Conservation (phyloP, 1,140 invertebrate genomes). For the Achatina immaculata region DNA sequence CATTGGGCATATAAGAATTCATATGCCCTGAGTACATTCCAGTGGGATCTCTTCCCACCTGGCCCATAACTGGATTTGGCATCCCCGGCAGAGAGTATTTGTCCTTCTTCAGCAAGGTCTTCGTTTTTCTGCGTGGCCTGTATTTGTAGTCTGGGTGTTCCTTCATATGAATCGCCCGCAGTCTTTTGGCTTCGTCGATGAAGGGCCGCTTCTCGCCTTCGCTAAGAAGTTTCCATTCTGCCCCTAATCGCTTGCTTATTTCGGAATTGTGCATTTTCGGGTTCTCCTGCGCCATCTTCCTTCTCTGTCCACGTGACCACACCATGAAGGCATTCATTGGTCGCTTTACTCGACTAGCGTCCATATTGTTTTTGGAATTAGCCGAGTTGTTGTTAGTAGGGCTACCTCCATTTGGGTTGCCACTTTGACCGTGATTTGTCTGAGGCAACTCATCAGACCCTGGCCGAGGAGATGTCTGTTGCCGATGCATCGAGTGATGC, state of each 20-base stretch:
- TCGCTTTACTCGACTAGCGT: constrained; percentile 84
- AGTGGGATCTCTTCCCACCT: constrained; percentile 75
- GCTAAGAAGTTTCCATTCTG: constrained; percentile 95
- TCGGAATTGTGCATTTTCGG: constrained; percentile 99
- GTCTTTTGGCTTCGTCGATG: constrained; percentile 97
- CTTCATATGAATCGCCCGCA: constrained; percentile 98
- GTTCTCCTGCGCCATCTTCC: constrained; percentile 92
- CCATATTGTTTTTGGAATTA: constrained; percentile 44
- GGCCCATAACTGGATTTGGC: constrained; percentile 41
- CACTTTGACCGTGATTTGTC: constrained; percentile 22
- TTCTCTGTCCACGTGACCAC: constrained; percentile 71
- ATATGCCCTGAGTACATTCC: constrained; percentile 76
- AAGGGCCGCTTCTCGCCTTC: constrained; percentile 97
- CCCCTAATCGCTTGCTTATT: constrained; percentile 94
- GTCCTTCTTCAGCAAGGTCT: constrained; percentile 88
- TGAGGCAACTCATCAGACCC: constrained; percentile 34
- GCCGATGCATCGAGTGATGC: constrained; percentile 40
- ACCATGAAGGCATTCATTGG: constrained; percentile 99
- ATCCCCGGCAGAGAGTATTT: constrained; percentile 86
- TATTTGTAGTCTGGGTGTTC: constrained; percentile 99
- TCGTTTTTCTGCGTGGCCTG: constrained; percentile 81
- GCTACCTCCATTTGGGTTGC: not conserved
- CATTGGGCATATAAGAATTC: constrained; percentile 96
- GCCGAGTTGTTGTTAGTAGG: constrained; percentile 30
- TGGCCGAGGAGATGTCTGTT: constrained; percentile 38